These are phyloP conservation scores for Agriopis leucophaearia DNA, from an alignment of 2,888 invertebrate species.

Conservation along the genomic window DNA sequence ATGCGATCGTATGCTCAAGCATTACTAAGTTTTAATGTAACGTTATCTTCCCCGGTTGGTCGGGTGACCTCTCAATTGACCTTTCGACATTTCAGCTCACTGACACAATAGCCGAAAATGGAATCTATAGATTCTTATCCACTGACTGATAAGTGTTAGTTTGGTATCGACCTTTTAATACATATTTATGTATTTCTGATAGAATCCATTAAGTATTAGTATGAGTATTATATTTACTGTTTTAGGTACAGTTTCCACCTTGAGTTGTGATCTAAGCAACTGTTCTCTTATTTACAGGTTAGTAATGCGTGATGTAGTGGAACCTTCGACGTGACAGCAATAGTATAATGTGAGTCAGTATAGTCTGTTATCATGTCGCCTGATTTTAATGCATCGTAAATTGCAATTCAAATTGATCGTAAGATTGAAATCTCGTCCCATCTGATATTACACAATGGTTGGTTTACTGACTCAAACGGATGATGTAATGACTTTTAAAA, in stretches of 20 bases:
- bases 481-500: too few species aligned
- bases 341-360: constrained; percentile 38
- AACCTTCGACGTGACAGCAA: constrained; percentile 60
- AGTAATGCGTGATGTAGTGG: constrained; percentile 53
- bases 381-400: constrained; percentile 35
- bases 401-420: constrained; percentile 31
- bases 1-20: constrained; percentile 46
- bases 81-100: constrained; percentile 57
- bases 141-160: constrained; percentile 41
- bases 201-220: constrained; percentile 6
- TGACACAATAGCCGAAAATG: constrained; percentile 65
- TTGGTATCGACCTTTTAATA: constrained; percentile 33
- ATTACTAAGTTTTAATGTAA: constrained; percentile 50
- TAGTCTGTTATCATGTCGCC: constrained; percentile 14
- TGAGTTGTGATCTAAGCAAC: constrained; percentile 27
- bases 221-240: not conserved
- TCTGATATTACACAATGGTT: constrained; percentile 30
- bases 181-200: constrained; percentile 21
- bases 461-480: constrained; percentile 48
- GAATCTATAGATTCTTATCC: constrained; percentile 30
- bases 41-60: constrained; percentile 65
- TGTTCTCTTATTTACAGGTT: constrained; percentile 53
- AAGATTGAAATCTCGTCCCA: constrained; percentile 25
- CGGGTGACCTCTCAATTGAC: constrained; percentile 75
- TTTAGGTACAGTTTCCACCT: constrained; percentile 5